These are phyloP conservation scores for Caradrina kadenii DNA, from an alignment of 2,888 invertebrate species.

Conservation along the genomic window DNA sequence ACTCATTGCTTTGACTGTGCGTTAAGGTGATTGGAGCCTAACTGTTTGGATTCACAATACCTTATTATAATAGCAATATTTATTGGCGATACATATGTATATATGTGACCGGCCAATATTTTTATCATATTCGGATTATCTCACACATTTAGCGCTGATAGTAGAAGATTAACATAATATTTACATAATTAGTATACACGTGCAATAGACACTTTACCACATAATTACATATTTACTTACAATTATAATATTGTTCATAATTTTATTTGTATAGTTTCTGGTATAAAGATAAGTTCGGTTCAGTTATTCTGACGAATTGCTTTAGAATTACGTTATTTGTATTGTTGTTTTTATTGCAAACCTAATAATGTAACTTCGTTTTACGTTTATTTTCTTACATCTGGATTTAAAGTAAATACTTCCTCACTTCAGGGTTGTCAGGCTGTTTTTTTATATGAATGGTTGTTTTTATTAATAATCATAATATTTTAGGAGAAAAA, in stretches of 20 bases:
- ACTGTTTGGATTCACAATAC: conserved; percentile 2
- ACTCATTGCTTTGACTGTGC: too few species aligned
- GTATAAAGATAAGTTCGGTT: conserved; percentile 11
- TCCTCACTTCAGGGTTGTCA: conserved; percentile 2
- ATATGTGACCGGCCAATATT: not conserved
- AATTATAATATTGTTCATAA: not conserved
- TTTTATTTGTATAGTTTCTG: conserved; percentile 4
- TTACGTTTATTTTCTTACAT: not conserved
- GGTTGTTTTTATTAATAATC: not conserved
- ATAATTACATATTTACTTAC: conserved; percentile 12
- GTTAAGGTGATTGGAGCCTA: not conserved
- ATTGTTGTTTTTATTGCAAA: conserved; percentile 4
- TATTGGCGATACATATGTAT: not conserved
- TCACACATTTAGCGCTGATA: not conserved
- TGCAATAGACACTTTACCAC: conserved; percentile 28
- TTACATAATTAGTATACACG: not conserved
- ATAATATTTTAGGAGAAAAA: too few species aligned
- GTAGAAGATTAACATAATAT: not conserved
- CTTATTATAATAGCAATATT: not conserved
- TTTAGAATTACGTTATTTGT: conserved; percentile 8
- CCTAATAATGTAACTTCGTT: not conserved
- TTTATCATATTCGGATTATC: not conserved
- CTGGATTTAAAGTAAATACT: not conserved
- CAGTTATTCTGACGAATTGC: conserved; percentile 1
- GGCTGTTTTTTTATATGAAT: not conserved